These are phyloP conservation scores for Dendronephthya gigantea DNA, from an alignment of 64 coral and sea anemone species.

Conservation along the genomic window DNA sequence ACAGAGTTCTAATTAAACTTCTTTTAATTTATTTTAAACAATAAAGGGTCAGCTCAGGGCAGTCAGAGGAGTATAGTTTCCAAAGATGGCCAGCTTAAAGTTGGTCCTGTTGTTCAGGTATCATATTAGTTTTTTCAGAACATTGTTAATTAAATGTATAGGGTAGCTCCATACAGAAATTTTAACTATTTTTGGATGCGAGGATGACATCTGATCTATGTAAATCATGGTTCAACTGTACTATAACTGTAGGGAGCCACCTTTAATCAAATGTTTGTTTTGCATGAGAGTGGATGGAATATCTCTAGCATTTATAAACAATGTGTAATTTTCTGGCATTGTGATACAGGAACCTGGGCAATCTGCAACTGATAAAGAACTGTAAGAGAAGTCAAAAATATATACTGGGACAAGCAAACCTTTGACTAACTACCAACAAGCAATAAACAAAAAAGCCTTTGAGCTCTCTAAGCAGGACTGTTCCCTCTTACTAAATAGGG, in stretches of 20 bases:
- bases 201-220: too few relatives aligned
- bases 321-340: not conserved
- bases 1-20: conserved; percentile 22
- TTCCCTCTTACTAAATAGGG: conserved; percentile 39
- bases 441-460: conserved; percentile 34
- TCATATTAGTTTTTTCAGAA: not conserved
- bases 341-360: conserved; percentile 33
- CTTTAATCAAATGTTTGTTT: not conserved
- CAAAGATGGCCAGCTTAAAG: conserved; percentile 36
- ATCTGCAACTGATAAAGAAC: conserved; percentile 28
- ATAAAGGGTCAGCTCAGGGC: conserved; percentile 24
- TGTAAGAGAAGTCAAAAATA: conserved; percentile 45
- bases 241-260: too few relatives aligned
- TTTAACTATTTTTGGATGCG: too few relatives aligned
- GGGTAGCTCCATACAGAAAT: too few relatives aligned
- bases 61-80: conserved; percentile 27
- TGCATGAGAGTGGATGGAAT: not conserved
- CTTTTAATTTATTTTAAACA: conserved; percentile 16
- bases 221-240: too few relatives aligned
- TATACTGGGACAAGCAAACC: conserved; percentile 21
- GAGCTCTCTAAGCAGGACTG: conserved; percentile 38
- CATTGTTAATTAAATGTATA: not conserved
- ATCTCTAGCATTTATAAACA: not conserved
- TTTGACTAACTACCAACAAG: conserved; percentile 43
- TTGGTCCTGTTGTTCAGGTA: conserved; percentile 29